Evolutionary conservation across 2,888 invertebrate genomes (phyloP), one percentile per base, ranked within the genome.

Genomic region (Caenorhabditis wallacei): DNA sequence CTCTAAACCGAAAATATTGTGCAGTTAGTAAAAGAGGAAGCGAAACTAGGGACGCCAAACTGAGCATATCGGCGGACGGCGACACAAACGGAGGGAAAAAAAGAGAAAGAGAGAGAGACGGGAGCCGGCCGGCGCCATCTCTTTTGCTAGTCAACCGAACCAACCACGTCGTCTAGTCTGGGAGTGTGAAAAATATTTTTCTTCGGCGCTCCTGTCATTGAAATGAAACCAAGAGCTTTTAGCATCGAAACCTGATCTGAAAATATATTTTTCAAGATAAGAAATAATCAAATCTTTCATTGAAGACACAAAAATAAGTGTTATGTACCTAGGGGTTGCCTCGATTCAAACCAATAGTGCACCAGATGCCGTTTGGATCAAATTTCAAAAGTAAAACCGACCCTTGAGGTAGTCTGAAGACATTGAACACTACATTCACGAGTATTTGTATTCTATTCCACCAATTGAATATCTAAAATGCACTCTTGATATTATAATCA

Each of bases 101-200:
- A 48, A 48, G 18, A 35, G 37, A 37, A 53, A 35, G 8, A 22
- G 16, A 30, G 51, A 57, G 18, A 30, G 30, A 30, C 30, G 8
- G 30, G 30, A 30, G 57, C 56, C 30, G 48, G 22, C 26, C n/a
- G 37, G 51, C 54, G 63, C 51, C 56, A 64, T 51, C 40, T 40
- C 40, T 40, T n/a, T 40, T 16, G 46, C 37, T 37, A 56, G 46
- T 48, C 64, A 37, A 59, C 66, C 59, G 61, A 30, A 53, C 66
- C 51, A 48, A 46, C 46, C 74, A 75, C 75, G 61, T 40, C 68
- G 59, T 59, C 76, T 76, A 69, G 68, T 54, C 43, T 59, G 48
- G 53, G 51, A 68, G 68, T 69, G 68, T 76, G 76, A 76, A 76
- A 75, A 76, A 76, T 53, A 76, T 68, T 54, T 69, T 66, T 40